These are phyloP conservation scores for Amphiprion ocellaris DNA, from an alignment of 2,113 vertebrate species.

Conservation along the genomic window DNA sequence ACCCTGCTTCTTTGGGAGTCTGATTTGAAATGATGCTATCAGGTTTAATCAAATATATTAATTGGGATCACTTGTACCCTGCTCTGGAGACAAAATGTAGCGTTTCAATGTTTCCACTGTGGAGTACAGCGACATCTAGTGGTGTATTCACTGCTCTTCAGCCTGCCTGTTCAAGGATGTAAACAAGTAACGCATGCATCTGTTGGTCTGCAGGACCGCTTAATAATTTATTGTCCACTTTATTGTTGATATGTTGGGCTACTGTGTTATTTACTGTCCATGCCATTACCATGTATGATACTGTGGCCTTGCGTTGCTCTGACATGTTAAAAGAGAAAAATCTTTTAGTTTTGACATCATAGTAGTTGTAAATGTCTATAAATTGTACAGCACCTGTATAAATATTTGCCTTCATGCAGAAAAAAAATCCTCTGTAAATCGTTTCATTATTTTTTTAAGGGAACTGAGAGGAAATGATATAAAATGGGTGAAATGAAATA, in stretches of 20 bases:
- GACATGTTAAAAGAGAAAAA: constrained; percentile 63
- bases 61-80: constrained; percentile 34
- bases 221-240: constrained; percentile 67
- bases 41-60: constrained; percentile 14
- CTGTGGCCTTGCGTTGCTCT: constrained; percentile 93
- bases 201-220: constrained; percentile 42
- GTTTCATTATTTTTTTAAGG: constrained; percentile 99
- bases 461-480: constrained; percentile 87
- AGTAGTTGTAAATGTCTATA: constrained; percentile 99
- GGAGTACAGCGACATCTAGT: constrained; percentile 74
- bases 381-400: constrained; percentile 99
- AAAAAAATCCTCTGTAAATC: constrained; percentile 94
- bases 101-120: constrained; percentile 47
- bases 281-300: constrained; percentile 73
- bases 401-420: constrained; percentile 90
- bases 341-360: constrained; percentile 85
- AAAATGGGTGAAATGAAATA: constrained; percentile 77
- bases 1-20: constrained; percentile 8
- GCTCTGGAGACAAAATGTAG: constrained; percentile 34
- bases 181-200: constrained; percentile 37
- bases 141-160: constrained; percentile 24
- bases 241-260: constrained; percentile 56
- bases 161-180: constrained; percentile 40
- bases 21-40: constrained; percentile 25
- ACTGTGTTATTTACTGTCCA: constrained; percentile 64